Evolutionary conservation across 2,888 invertebrate species (phyloP), one percentile per base, ranked within the genome.

Genomic region (Junonia oenone): DNA sequence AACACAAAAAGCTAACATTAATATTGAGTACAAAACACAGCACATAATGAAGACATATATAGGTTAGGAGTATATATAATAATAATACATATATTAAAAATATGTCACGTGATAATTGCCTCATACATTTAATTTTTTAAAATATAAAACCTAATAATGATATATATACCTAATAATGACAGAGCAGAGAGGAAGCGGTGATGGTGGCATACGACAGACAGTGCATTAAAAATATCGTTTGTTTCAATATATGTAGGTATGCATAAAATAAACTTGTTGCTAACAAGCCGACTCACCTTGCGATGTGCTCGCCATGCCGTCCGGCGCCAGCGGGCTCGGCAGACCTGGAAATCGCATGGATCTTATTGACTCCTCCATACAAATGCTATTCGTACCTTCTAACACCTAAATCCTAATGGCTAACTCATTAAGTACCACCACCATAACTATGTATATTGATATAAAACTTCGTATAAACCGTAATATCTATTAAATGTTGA

Each of bases 241-340:
- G 78, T 85, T 83, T 86, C 81, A 88, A 85, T 89, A 88, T 88
- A 88, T 87, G 84, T 88, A 88, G 76, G 85, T 87, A 88, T 89
- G 89, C 89, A 86, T 87, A 85, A 88, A 85, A 79, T 84, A 85
- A 87, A 81, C 78, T 88, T 83, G 85, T 88, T 86, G 78, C 81
- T 83, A 83, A 82, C 81, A 90, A 89, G 90, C 88, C 68, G 75
- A 92, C 94, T 94, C 93, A 96, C 96, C 96, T 95, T 96, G 96
- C 73, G 96, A 96, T 75, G 96, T 95, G 78, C 95, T 94, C 70
- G 95, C 95, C 79, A 95, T 90, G 82, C 94, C 94, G 84, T 95
- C 95, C 59, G 92, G 91, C 63, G 91, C 83, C 78, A 93, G 86
- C 60, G 92, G 91, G 76, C 92, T 92, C 73, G 81, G 83, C 74